Conservation (phyloP, 2,888 invertebrate species). For the Plagiodera versicolora region DNA sequence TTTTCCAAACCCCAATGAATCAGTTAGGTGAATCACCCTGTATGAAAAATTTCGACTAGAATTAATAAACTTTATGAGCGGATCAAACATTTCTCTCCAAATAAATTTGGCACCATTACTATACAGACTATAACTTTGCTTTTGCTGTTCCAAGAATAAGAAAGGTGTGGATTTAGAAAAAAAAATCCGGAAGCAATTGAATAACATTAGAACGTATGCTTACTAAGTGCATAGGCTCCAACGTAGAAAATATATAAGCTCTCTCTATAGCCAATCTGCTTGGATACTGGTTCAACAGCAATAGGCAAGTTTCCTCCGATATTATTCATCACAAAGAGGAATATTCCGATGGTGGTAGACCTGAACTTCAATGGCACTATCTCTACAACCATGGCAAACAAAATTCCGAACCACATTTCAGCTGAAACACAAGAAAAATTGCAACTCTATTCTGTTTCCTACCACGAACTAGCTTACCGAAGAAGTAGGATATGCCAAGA, state of each 20-base stretch:
- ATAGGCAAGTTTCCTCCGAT: constrained; percentile 89
- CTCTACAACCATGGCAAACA: constrained; percentile 87
- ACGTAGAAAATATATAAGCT: constrained; percentile 87
- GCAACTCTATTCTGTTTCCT: no score
- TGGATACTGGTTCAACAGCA: constrained; percentile 81
- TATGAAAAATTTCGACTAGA: no score
- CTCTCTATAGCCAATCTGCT: constrained; percentile 79
- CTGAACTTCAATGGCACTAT: constrained; percentile 80
- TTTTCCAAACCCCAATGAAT: no score
- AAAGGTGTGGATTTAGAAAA: no score
- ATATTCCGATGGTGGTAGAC: constrained; percentile 83
- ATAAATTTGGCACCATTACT: no score
- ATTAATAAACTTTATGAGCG: no score
- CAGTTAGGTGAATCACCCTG: no score
- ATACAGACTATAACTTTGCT: no score
- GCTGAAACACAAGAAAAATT: constrained; percentile 61
- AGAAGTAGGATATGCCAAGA: constrained; percentile 85
- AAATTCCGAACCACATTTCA: constrained; percentile 94
- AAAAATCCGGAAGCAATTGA: background rate
- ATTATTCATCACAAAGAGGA: constrained; percentile 91
- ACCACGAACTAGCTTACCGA: constrained; percentile 72
- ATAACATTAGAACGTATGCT: constrained; percentile 51
- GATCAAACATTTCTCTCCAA: no score
- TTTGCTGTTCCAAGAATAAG: no score
- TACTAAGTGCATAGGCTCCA: constrained; percentile 83